Evolutionary conservation across 92 coral and sea anemone genomes (phyloP).

Genomic region (Pocillopora grandis): DNA sequence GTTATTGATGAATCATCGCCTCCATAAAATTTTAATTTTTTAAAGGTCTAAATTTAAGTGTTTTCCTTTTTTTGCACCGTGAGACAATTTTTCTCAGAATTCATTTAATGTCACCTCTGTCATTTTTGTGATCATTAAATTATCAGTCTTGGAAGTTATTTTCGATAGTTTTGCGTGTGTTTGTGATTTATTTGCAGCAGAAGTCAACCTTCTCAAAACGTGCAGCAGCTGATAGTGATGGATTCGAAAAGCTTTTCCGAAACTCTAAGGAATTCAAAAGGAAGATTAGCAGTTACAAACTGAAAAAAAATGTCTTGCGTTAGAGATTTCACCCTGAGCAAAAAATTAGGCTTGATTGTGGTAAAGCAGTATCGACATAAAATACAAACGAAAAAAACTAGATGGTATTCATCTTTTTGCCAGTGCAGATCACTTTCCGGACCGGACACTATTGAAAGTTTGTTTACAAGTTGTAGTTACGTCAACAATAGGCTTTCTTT

Average conservation of each 20-base stretch:
- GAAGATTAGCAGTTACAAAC: neutral
- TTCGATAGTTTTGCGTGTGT: neutral
- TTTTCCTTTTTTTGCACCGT: neutral
- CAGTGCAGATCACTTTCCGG: neutral
- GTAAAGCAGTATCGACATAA: slow-evolving; percentile 12
- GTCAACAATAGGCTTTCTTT: slow-evolving; percentile 20
- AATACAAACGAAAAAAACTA: slow-evolving; percentile 1
- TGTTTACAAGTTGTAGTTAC: slow-evolving; percentile 7
- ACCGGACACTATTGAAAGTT: slow-evolving; percentile 15
- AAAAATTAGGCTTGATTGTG: neutral
- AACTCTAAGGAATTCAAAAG: neutral
- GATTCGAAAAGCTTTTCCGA: neutral
- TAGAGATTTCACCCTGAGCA: neutral
- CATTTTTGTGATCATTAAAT: neutral
- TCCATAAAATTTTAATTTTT: neutral
- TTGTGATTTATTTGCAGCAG: neutral
- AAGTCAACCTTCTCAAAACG: neutral
- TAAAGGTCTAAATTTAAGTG: neutral
- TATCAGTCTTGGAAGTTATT: neutral
- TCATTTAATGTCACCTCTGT: neutral
- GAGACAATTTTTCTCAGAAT: too few relatives aligned
- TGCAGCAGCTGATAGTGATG: neutral
- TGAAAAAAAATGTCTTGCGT: neutral
- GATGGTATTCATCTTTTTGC: slow-evolving; percentile 15
- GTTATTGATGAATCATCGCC: slow-evolving; percentile 9